Evolutionary conservation across 2,888 invertebrate species (phyloP).

Genomic region (Coleophora flavipennella): DNA sequence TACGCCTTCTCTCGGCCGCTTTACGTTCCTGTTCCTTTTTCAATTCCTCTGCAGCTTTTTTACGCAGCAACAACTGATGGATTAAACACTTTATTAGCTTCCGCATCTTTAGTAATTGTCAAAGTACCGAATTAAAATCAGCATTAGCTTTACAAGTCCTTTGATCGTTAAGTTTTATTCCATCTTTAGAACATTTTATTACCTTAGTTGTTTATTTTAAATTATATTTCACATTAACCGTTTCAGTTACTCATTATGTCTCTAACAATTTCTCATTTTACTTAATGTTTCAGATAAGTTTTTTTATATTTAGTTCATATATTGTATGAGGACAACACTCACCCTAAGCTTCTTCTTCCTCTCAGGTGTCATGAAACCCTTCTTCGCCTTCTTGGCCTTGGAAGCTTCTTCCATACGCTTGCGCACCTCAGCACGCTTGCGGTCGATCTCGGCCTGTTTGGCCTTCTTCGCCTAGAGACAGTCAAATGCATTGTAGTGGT

Average conservation of each 20-base stretch:
- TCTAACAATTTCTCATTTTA: neutral
- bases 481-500: slow-evolving; percentile 29
- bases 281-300: too few species aligned
- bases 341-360: slow-evolving; percentile 99
- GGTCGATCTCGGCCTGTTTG: slow-evolving; percentile 98
- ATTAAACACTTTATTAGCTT: neutral
- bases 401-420: slow-evolving; percentile 99
- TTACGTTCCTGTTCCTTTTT: slow-evolving; percentile 99
- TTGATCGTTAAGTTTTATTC: too few species aligned
- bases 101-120: too few species aligned
- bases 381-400: slow-evolving; percentile 99
- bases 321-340: slow-evolving; percentile 52
- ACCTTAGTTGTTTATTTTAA: neutral
- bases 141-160: too few species aligned
- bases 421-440: slow-evolving; percentile 99
- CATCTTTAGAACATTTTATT: neutral
- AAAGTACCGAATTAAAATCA: too few species aligned
- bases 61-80: slow-evolving; percentile 95
- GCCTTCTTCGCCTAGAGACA: slow-evolving; percentile 92
- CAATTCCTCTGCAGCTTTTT: slow-evolving; percentile 99
- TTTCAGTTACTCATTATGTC: too few species aligned
- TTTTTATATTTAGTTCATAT: neutral
- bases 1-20: slow-evolving; percentile 97
- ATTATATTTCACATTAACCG: too few species aligned
- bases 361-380: slow-evolving; percentile 99